Evolutionary conservation across 2,888 invertebrate genomes (phyloP).

Genomic region (Athalia cordata): DNA sequence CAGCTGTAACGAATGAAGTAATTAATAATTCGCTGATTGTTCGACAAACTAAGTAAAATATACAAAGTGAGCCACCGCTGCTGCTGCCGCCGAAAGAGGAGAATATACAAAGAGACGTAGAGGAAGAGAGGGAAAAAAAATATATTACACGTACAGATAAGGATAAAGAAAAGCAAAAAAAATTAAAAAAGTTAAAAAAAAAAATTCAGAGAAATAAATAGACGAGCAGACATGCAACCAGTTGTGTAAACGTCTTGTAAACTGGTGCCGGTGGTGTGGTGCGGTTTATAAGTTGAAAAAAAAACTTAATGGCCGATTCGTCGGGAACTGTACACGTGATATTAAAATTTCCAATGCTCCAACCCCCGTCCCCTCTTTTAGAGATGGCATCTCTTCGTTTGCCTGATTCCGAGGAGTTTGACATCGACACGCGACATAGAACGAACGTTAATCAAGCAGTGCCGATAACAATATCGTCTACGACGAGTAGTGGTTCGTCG

Average conservation of each 20-base stretch:
- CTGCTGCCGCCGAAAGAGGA: too few relatives aligned
- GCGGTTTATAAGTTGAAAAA: conserved; percentile 6
- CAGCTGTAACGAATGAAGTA: too few relatives aligned
- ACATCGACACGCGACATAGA: conserved; percentile 69
- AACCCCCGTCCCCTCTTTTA: conserved; percentile 68
- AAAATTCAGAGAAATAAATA: conserved; percentile 33
- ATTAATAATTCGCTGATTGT: too few relatives aligned
- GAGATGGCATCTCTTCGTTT: conserved; percentile 74
- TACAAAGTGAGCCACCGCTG: too few relatives aligned
- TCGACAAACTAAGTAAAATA: too few relatives aligned
- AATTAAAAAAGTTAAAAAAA: conserved; percentile 25
- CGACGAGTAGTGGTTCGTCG: conserved; percentile 42
- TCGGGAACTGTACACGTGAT: conserved; percentile 61
- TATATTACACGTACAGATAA: background rate
- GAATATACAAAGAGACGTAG: too few relatives aligned
- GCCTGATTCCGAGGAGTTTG: conserved; percentile 74
- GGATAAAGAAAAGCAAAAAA: conserved; percentile 38
- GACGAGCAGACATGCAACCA: conserved; percentile 34
- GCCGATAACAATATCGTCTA: conserved; percentile 49
- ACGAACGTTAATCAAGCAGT: conserved; percentile 57
- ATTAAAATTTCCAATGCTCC: conserved; percentile 68
- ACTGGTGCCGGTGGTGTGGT: conserved; percentile 23
- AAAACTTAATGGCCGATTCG: conserved; percentile 60
- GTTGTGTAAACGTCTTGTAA: conserved; percentile 27
- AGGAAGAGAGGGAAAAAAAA: background rate